Conservation (phyloP, 2,113 vertebrate species). For the Mirounga angustirostris region DNA sequence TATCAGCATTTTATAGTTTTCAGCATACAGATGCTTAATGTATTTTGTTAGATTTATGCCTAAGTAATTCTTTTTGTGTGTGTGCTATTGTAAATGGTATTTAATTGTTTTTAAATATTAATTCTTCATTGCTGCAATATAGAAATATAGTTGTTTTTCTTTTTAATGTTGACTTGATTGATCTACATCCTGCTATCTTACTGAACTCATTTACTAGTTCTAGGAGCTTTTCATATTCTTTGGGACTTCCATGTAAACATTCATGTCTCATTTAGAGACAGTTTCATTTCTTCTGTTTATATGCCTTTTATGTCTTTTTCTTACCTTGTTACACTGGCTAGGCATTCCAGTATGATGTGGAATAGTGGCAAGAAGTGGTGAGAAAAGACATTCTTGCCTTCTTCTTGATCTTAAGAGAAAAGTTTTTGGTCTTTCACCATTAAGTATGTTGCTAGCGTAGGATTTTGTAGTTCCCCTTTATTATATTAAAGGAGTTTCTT, state of each 20-base stretch:
- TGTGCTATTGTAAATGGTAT: background rate
- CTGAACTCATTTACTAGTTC: background rate
- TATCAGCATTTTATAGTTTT: background rate
- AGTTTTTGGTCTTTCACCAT: background rate
- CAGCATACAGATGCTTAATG: background rate
- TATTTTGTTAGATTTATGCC: background rate
- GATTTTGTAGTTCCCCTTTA: background rate
- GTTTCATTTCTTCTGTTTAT: background rate
- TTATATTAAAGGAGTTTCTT: background rate
- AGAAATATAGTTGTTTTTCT: background rate
- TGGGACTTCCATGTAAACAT: background rate
- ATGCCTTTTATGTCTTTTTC: background rate
- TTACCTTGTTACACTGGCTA: background rate
- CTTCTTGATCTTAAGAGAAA: background rate
- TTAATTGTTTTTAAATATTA: background rate
- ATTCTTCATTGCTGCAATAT: background rate
- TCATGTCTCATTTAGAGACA: background rate
- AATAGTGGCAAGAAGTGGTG: background rate
- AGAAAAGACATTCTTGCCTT: background rate
- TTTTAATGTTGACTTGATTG: background rate
- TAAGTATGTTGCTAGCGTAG: background rate
- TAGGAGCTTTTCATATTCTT: background rate
- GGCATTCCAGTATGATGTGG: background rate
- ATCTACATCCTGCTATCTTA: background rate
- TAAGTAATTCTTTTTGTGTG: background rate